Evolutionary conservation across 1,140 invertebrate species (phyloP).

Genomic region (Heliconius himera): DNA sequence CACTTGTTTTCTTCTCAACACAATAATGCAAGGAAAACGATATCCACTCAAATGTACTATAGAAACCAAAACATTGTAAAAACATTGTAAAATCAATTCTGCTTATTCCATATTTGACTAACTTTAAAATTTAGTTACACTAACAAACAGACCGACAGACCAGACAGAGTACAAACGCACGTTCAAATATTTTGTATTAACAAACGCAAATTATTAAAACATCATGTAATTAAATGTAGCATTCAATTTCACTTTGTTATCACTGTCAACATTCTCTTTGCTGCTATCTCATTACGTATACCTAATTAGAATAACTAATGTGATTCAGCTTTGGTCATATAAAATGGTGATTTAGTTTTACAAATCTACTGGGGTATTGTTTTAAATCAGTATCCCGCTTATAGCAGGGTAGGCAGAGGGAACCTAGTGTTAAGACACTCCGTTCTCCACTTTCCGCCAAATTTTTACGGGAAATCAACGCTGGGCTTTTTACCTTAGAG

Average conservation of each 20-base stretch:
- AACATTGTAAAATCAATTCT: not conserved
- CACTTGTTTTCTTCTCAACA: too few species aligned
- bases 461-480: too few species aligned
- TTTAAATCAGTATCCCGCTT: not conserved
- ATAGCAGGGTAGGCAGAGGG: too few species aligned
- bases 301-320: conserved; percentile 37
- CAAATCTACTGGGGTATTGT: not conserved
- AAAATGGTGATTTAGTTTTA: conserved; percentile 15
- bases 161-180: not conserved
- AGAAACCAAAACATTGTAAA: not conserved
- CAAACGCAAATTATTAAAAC: conserved; percentile 28
- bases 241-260: conserved; percentile 37
- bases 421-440: too few species aligned
- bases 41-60: too few species aligned
- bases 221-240: conserved; percentile 34
- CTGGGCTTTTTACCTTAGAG: too few species aligned
- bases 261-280: conserved; percentile 35
- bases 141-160: not conserved
- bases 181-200: conserved; percentile 30
- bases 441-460: too few species aligned
- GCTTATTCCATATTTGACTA: not conserved
- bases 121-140: conserved; percentile 8
- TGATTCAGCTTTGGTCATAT: conserved; percentile 30
- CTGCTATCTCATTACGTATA: conserved; percentile 35
- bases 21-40: too few species aligned